Evolutionary conservation across 2,797 vertebrate genomes (phyloP).

Genomic region (Pseudotriccus pelzelni): DNA sequence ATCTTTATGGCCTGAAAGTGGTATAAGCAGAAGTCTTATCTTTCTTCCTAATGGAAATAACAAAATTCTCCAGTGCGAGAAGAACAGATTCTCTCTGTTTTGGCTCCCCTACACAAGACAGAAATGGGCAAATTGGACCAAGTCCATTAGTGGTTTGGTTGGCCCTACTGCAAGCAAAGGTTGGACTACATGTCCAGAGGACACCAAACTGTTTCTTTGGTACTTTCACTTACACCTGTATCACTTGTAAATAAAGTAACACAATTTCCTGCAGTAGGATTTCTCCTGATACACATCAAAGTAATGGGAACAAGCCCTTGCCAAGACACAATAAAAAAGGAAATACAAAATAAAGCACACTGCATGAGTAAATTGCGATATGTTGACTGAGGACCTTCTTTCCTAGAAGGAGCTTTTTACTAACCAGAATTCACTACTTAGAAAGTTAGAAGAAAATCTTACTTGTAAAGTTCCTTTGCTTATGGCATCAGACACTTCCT

Average conservation of each 20-base stretch:
- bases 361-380: background rate
- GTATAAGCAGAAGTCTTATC: background rate
- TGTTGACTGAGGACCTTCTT: background rate
- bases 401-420: background rate
- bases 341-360: background rate
- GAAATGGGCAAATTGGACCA: background rate
- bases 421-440: background rate
- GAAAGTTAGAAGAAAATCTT: slow-evolving; percentile 47
- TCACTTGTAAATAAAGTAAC: background rate
- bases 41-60: background rate
- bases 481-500: slow-evolving; percentile 88
- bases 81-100: background rate
- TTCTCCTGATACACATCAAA: background rate
- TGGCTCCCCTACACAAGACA: background rate
- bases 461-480: slow-evolving; percentile 79
- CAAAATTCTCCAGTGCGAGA: background rate
- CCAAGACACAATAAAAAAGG: background rate
- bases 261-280: background rate
- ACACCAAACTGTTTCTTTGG: background rate
- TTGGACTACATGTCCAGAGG: background rate
- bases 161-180: background rate
- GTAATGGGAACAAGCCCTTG: background rate
- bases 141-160: background rate
- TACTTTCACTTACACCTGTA: background rate
- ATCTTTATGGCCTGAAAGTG: background rate